Evolutionary conservation across 2,113 vertebrate species (phyloP), one percentile per base, ranked within the genome.

Genomic region (Sebastes schlegelii): DNA sequence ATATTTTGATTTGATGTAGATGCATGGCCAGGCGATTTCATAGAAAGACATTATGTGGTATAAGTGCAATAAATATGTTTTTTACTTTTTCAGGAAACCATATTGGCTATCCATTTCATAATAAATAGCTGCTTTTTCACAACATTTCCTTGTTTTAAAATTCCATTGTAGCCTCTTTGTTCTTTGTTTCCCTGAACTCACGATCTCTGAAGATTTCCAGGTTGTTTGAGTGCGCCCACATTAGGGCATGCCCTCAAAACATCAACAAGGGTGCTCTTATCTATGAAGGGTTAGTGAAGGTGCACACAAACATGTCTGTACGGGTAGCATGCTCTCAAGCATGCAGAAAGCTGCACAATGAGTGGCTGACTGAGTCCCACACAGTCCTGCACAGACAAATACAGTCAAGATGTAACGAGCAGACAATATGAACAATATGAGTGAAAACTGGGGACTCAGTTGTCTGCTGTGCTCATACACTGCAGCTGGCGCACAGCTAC

Each of bases 221-320:
- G 82, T n/a, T 84, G 71, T 71, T 63, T 81, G 75, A 86, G 74
- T 79, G 67, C 7, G 4, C 72, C 70, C 78, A 58, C 74, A 92
- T 92, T 74, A 72, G 66, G 49, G 55, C 75, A 60, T 60, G 77
- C 11, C 82, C 52, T 76, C 40, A 52, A 78, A 84, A 88, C 73
- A 88, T 90, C 88, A 88, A 89, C 91, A 86, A 79, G 69, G 84
- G 83, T 78, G 65, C 80, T 89, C 74, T 83, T 84, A 86, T 90
- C 84, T 88, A 54, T 40, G 52, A 79, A 85, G 71, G 86, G 78
- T 78, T 65, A 70, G 45, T 43, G 48, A 84, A 72, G 67, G 84
- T 78, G 81, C 74, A 85, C 68, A 82, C 51, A 82, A 89, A 88
- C 87, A 87, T 74, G 81, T 68, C 81, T 85, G 74, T 58, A 40